phyloP scores from a whole-genome alignment of 2,797 vertebrate genomes.

The Salarias fasciatus region DNA sequence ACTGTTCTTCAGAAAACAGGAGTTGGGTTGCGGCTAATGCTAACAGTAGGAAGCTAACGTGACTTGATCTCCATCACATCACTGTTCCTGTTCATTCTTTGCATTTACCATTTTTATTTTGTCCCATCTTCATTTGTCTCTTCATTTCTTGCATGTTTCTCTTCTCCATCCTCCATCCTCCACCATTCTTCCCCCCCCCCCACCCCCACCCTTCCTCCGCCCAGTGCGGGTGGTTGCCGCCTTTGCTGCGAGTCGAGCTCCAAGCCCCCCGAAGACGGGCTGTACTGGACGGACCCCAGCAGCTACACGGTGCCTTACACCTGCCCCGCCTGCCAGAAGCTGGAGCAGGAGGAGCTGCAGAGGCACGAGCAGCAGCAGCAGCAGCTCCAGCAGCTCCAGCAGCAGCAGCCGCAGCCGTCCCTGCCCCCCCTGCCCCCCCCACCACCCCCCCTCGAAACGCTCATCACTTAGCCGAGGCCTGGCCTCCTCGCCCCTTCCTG shows the following conservation, averaged over 20 bases:
- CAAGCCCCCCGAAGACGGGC: conserved; percentile 48
- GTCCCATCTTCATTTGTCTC: no score
- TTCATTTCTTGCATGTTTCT: no score
- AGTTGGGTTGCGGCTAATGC: no score
- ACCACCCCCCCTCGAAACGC: conserved; percentile 66
- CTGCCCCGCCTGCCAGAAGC: conserved; percentile 78
- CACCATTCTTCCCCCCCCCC: conserved; percentile 36
- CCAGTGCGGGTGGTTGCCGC: conserved; percentile 57
- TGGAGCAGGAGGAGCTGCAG: conserved; percentile 57
- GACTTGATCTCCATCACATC: conserved; percentile 15
- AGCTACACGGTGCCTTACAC: conserved; percentile 66
- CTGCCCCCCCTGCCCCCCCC: neutral
- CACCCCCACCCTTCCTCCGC: conserved; percentile 3
- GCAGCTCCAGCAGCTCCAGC: conserved; percentile 30
- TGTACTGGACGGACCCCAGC: conserved; percentile 71
- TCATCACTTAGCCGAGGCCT: conserved; percentile 66
- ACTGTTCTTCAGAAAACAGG: no score
- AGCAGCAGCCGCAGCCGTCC: conserved; percentile 13
- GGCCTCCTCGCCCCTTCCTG: conserved; percentile 1
- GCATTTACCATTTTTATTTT: no score
- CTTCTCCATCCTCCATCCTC: no score
- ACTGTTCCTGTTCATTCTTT: conserved; percentile 35
- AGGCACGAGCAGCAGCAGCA: neutral
- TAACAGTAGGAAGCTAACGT: no score
- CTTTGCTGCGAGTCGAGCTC: conserved; percentile 51